Evolutionary conservation across 2,113 vertebrate species (phyloP).

Genomic region (Lontra canadensis): DNA sequence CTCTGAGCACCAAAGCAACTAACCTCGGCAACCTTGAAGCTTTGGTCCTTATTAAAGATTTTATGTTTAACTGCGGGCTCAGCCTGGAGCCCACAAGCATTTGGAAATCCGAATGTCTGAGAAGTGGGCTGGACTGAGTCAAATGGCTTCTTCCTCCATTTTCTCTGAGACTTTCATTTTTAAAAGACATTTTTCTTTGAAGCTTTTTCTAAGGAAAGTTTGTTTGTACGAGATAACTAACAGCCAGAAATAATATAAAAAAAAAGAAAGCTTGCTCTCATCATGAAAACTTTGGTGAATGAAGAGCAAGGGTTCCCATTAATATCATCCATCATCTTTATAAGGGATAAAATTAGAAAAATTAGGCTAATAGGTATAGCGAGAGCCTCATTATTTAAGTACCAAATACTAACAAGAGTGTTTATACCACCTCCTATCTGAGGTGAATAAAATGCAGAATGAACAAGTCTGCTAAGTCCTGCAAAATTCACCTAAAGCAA

Average conservation of each 20-base stretch:
- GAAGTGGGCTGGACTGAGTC: background rate
- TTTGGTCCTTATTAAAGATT: conserved; percentile 40
- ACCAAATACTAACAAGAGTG: conserved; percentile 41
- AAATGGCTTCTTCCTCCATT: background rate
- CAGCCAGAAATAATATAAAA: background rate
- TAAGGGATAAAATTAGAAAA: conserved; percentile 52
- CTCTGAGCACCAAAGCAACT: conserved; percentile 57
- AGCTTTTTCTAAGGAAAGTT: background rate
- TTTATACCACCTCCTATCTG: conserved; percentile 33
- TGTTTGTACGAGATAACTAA: background rate
- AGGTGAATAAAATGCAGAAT: conserved; percentile 63
- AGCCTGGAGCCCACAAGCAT: background rate
- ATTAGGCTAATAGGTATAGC: background rate
- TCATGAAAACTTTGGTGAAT: conserved; percentile 3
- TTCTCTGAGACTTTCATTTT: background rate
- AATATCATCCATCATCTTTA: conserved; percentile 31
- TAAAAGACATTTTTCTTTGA: background rate
- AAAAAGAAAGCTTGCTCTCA: background rate
- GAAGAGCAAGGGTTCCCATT: conserved; percentile 30
- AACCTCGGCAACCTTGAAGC: conserved; percentile 46
- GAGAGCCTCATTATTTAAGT: conserved; percentile 56
- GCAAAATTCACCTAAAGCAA: conserved; percentile 59
- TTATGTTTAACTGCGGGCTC: background rate
- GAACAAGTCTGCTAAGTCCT: conserved; percentile 51
- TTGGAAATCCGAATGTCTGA: background rate